phyloP scores from a whole-genome alignment of 2,888 invertebrate species.

The Amblyjoppa fuscipennis region DNA sequence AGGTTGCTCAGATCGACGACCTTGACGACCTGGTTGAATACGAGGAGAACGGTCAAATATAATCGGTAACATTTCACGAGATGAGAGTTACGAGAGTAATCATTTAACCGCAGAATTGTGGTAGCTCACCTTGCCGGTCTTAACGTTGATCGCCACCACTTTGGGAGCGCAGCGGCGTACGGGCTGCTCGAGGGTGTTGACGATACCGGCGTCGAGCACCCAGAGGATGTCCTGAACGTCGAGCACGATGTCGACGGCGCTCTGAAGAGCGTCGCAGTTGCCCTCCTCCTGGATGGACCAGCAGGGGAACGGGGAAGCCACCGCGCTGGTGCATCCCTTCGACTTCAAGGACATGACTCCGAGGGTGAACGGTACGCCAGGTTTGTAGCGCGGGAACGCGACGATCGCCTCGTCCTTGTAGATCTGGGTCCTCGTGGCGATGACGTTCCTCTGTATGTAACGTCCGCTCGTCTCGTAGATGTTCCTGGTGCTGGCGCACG shows the following conservation, averaged over 20 bases:
- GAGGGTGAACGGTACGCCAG: slow-evolving; percentile 89
- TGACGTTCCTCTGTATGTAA: slow-evolving; percentile 87
- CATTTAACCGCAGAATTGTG: neutral
- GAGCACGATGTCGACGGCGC: slow-evolving; percentile 89
- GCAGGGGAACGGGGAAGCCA: slow-evolving; percentile 87
- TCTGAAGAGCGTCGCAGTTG: slow-evolving; percentile 90
- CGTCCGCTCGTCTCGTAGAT: slow-evolving; percentile 87
- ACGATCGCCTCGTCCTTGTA: slow-evolving; percentile 87
- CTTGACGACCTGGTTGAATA: slow-evolving; percentile 85
- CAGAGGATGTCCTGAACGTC: slow-evolving; percentile 89
- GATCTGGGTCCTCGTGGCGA: slow-evolving; percentile 88
- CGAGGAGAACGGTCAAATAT: neutral
- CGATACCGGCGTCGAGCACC: slow-evolving; percentile 90
- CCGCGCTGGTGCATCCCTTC: slow-evolving; percentile 80
- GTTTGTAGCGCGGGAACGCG: slow-evolving; percentile 88
- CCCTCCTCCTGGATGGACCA: slow-evolving; percentile 89
- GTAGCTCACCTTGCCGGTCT: slow-evolving; percentile 86
- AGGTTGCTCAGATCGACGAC: slow-evolving; percentile 88
- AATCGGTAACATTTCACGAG: neutral
- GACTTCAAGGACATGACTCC: slow-evolving; percentile 86
- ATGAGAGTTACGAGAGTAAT: neutral
- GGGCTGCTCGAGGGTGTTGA: slow-evolving; percentile 89
- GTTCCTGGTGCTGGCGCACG: slow-evolving; percentile 86
- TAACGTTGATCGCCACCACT: slow-evolving; percentile 88
- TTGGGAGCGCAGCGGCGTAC: slow-evolving; percentile 90